A percentile compares a stretch with the other conserved stretches of the same genome.
phyloP scores from a whole-genome alignment of 2,797 vertebrate genomes.

The Etheostoma perlongum region DNA sequence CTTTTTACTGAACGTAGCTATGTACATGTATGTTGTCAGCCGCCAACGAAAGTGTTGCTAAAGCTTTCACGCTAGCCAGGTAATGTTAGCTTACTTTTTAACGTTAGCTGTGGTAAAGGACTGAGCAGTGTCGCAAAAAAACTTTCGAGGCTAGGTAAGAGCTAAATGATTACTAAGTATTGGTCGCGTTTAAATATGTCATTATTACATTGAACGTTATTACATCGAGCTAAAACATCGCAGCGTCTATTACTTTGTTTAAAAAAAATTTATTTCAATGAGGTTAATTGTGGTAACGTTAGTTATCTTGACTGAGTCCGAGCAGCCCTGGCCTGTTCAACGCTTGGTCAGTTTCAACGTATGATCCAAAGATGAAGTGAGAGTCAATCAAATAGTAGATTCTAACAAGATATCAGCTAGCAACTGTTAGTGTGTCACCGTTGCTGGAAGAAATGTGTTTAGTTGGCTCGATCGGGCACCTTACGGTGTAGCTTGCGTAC shows the following conservation, averaged over 20 bases:
- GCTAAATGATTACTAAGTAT: conserved; percentile 23
- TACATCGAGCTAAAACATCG: rapidly evolving
- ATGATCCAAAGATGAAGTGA: conserved; percentile 7
- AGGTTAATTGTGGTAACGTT: conserved; percentile 36
- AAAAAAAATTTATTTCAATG: conserved; percentile 5
- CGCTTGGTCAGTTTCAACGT: conserved; percentile 12
- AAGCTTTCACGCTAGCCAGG: conserved; percentile 58
- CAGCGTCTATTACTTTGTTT: neutral
- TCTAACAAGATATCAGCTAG: neutral
- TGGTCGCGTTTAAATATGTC: neutral
- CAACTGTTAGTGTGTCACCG: neutral
- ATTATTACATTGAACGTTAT: rapidly evolving
- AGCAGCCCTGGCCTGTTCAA: conserved; percentile 65
- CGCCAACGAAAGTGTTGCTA: conserved; percentile 27
- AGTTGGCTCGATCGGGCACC: conserved; percentile 14
- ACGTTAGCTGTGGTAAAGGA: conserved; percentile 65
- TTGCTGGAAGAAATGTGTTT: neutral
- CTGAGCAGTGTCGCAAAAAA: conserved; percentile 69
- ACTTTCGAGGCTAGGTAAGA: conserved; percentile 65
- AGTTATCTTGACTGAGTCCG: conserved; percentile 49
- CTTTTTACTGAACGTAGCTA: neutral
- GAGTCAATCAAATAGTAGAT: neutral
- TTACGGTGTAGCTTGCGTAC: conserved; percentile 19
- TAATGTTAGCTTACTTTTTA: conserved; percentile 64
- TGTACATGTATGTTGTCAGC: neutral